Base-by-base conservation (phyloP, 2,113 vertebrate species). In the Motacilla tschutschensis region DNA sequence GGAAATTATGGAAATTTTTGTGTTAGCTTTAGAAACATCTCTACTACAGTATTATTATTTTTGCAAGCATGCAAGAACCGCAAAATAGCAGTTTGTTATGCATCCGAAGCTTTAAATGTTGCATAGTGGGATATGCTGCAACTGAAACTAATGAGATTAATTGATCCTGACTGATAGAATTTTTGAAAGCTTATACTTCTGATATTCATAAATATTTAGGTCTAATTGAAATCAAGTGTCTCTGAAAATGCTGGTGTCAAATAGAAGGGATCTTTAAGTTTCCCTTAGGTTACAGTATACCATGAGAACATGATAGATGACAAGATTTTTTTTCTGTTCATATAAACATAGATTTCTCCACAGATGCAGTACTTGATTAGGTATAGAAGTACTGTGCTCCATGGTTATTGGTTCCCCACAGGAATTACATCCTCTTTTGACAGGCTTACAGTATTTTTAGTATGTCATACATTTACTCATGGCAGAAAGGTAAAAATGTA, bases 161-260 rank as follows among this genome's bases (percentile, higher is more conserved):
- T 83, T 93, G 69, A 70, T 94, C 36, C 88, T 90, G 57, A 91
- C 47, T 84, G 51, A 72, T 79, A 54, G 70, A 92, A 90, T 92
- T 71, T 78, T 90, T 24, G 74, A 92, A 93, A 87, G 19, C 19
- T 4, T 80, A 10, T 80, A 57, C 31, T 76, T 93, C 60, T 59
- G 60, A 79, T 73, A n/a, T n/a, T 86, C 6, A 13, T 83, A 79
- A 93, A 89, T 81, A 78, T 74, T 74, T 50, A 69, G 17, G 28
- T 33, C 40, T 92, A 93, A 86, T 71, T 94, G 79, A 96, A 94
- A 92, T 93, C 38, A 94, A 92, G 64, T 89, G 47, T 84, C 51
- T 62, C 59, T 87, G 70, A 92, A 95, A 94, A 77, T 60, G 7
- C 85, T 72, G 31, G 25, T 67, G 55, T 79, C 51, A 67, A 59